Evolutionary conservation across 2,888 invertebrate species (phyloP), one percentile per base, ranked within the genome.

Genomic region (Cantharis rustica): DNA sequence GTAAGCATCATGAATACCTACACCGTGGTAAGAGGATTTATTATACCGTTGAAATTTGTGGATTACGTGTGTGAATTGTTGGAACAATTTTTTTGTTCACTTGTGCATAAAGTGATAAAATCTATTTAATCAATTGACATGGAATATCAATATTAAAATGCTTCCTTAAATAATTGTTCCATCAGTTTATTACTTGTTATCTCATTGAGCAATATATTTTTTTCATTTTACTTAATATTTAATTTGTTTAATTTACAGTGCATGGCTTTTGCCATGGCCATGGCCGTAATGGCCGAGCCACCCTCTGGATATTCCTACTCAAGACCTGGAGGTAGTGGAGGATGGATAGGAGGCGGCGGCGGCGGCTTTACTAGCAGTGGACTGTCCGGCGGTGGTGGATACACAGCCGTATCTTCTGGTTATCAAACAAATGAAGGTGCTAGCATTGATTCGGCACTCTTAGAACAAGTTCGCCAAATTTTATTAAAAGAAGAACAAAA

Each of bases 401-500:
- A 93, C 90, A 92, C 92, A 81, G 92, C 94, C 82, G 95, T 95
- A 73, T 92, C 94, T 83, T 92, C 93, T 82, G 95, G 95, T 82
- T 93, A 92, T 89, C 94, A 94, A 88, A 95, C 95, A 84, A 94
- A 92, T 83, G 96, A 96, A 87, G 96, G 96, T 80, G 94, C 94
- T 84, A 92, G 93, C 88, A 95, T 96, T 82, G 95, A 96, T 89
- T 90, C 91, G 47, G 93, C 93, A 80, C 92, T 96, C 82, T 91
- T 96, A 81, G 95, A 96, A 85, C 95, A 95, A 89, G 93, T 96
- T 86, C 93, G 95, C 84, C 94, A 95, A 88, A 95, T 96, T 89
- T 92, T 96, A 81, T 91, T 96, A 83, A 94, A 93, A 85, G 95
- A 95, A 89, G 96, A 96, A 87, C 90, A 66, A 66, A 66, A 20